These are phyloP conservation scores for Musca vetustissima DNA, from an alignment of 1,140 invertebrate genomes.

Conservation along the genomic window DNA sequence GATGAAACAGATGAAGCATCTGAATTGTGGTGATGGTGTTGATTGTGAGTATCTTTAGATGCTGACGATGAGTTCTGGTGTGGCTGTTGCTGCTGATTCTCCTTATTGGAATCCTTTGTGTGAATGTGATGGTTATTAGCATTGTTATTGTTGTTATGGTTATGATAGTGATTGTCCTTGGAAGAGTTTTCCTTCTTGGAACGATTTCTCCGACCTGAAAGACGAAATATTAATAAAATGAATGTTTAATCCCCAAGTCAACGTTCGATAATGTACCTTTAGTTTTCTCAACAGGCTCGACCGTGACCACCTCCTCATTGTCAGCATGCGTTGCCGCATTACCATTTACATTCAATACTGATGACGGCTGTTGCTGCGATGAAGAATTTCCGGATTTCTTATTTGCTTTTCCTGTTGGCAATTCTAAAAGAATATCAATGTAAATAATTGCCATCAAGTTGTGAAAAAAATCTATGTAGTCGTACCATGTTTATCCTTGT, in stretches of 20 bases:
- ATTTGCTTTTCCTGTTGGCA: slow-evolving; percentile 32
- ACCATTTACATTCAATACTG: slow-evolving; percentile 41
- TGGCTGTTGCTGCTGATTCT: slow-evolving; percentile 34
- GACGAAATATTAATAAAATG: not conserved
- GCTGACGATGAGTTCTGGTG: slow-evolving; percentile 33
- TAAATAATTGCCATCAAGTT: not conserved
- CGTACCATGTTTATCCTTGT: slow-evolving; percentile 15
- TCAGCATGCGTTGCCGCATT: slow-evolving; percentile 45
- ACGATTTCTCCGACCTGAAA: slow-evolving; percentile 49
- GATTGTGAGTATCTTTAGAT: slow-evolving; percentile 31
- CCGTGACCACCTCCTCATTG: slow-evolving; percentile 35
- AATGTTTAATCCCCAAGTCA: not conserved
- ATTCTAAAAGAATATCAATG: slow-evolving; percentile 5
- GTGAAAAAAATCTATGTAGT: not conserved
- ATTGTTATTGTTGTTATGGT: slow-evolving; percentile 25
- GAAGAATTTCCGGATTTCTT: slow-evolving; percentile 13
- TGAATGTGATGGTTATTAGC: slow-evolving; percentile 21
- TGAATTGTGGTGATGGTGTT: slow-evolving; percentile 32
- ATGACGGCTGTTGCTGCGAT: slow-evolving; percentile 10
- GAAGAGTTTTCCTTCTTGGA: slow-evolving; percentile 50
- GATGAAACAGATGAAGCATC: slow-evolving; percentile 22
- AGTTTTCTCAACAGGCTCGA: slow-evolving; percentile 42
- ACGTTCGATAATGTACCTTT: slow-evolving; percentile 38
- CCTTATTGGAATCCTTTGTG: slow-evolving; percentile 19
- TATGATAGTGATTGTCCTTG: slow-evolving; percentile 55